Conservation (phyloP, 2,888 invertebrate species). For the Lagria hirta region DNA sequence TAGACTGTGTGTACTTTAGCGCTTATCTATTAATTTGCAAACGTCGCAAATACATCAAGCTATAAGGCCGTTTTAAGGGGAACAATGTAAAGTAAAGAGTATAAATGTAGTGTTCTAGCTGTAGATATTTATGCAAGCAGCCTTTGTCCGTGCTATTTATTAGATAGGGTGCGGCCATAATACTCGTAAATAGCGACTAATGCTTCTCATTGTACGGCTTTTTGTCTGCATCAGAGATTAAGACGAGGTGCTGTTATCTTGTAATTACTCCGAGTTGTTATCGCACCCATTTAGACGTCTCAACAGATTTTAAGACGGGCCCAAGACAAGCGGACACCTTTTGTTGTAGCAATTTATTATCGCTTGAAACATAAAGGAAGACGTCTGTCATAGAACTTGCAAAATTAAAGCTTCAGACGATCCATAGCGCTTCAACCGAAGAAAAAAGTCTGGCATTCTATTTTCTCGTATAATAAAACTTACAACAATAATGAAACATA, state of each 20-base stretch:
- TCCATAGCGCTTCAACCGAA: too few species aligned
- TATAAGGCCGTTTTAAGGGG: conserved; percentile 26
- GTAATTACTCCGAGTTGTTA: conserved; percentile 39
- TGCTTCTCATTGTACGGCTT: conserved; percentile 46
- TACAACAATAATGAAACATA: not conserved
- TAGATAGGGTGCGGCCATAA: conserved; percentile 41
- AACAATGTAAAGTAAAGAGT: conserved; percentile 33
- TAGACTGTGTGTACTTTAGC: conserved; percentile 22
- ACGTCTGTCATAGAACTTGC: too few species aligned
- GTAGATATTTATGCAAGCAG: conserved; percentile 28
- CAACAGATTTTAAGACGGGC: conserved; percentile 25
- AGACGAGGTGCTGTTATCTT: conserved; percentile 48
- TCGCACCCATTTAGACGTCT: conserved; percentile 27
- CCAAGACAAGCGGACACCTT: conserved; percentile 22
- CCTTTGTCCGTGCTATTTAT: conserved; percentile 43
- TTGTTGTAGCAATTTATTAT: too few species aligned
- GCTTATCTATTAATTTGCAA: conserved; percentile 31
- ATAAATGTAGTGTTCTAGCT: too few species aligned
- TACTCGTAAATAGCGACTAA: conserved; percentile 51
- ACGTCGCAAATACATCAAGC: conserved; percentile 30
- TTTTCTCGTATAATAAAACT: not conserved
- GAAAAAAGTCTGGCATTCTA: not conserved
- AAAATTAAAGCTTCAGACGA: too few species aligned
- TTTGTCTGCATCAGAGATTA: conserved; percentile 49
- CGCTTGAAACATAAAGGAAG: too few species aligned